Evolutionary conservation across 2,113 vertebrate genomes (phyloP).

Genomic region (Myrmophylax atrothorax): DNA sequence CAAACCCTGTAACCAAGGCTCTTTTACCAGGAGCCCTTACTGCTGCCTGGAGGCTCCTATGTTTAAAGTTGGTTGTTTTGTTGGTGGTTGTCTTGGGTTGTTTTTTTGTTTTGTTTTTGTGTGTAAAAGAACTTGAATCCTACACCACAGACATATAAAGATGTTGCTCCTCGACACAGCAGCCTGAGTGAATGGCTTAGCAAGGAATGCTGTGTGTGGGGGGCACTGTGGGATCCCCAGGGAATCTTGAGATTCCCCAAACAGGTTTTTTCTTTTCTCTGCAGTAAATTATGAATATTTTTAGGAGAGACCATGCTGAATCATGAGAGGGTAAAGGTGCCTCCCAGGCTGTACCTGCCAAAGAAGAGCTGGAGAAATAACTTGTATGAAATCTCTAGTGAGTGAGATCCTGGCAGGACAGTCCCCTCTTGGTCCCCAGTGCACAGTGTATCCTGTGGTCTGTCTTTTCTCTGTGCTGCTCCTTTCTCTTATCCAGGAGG

Average conservation of each 20-base stretch:
- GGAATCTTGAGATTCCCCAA: background rate
- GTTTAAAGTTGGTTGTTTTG: background rate
- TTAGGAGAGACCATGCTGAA: background rate
- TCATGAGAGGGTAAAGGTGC: background rate
- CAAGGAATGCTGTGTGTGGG: background rate
- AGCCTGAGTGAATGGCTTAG: background rate
- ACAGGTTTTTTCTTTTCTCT: background rate
- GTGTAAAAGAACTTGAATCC: background rate
- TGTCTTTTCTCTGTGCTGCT: background rate
- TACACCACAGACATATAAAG: background rate
- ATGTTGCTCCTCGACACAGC: background rate
- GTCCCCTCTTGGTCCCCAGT: background rate
- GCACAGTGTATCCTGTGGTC: background rate
- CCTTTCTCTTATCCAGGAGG: background rate
- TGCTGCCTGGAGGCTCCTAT: background rate
- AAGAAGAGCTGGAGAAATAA: background rate
- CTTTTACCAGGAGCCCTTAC: background rate
- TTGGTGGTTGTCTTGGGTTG: background rate
- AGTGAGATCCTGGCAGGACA: background rate
- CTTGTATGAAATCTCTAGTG: background rate
- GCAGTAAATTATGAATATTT: background rate
- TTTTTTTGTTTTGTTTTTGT: background rate
- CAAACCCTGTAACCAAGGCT: background rate
- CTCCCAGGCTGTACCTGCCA: too few relatives aligned
- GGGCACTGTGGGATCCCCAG: background rate